Percentiles rank a stretch among this genome's conserved stretches.
Conservation (phyloP, 1,140 invertebrate genomes). For the Dreissena polymorpha region DNA sequence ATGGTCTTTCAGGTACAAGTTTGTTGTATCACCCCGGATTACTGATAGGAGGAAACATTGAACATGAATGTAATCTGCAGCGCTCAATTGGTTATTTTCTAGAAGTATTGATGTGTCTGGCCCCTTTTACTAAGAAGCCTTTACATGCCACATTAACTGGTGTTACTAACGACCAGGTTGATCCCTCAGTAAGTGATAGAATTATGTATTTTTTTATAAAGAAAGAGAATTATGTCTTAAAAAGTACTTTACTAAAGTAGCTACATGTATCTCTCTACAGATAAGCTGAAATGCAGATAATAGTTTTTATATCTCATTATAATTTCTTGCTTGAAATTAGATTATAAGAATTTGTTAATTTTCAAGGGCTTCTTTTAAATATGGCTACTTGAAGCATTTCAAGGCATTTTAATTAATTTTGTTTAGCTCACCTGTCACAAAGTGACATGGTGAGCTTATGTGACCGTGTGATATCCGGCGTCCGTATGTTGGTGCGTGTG, state of each 20-base stretch:
- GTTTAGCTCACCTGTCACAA: no score
- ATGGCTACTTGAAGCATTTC: no score
- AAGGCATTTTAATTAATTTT: no score
- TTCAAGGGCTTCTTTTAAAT: no score
- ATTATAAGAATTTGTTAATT: no score
- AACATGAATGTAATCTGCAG: conserved; percentile 91
- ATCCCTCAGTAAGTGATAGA: conserved; percentile 79
- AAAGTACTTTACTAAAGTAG: neutral
- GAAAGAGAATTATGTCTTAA: neutral
- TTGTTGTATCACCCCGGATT: conserved; percentile 94
- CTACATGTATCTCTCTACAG: neutral
- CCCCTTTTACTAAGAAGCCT: conserved; percentile 96
- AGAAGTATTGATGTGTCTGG: conserved; percentile 92
- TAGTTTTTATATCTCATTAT: no score
- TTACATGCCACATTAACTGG: conserved; percentile 91
- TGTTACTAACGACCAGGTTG: conserved; percentile 89
- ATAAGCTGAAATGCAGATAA: neutral
- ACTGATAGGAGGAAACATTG: conserved; percentile 91
- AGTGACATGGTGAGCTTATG: no score
- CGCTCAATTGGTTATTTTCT: conserved; percentile 95
- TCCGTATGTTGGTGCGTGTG: no score
- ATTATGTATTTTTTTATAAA: neutral
- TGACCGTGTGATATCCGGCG: no score
- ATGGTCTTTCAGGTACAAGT: conserved; percentile 83
- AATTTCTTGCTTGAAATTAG: no score